phyloP scores from a whole-genome alignment of 2,113 vertebrate species.

The Chionodraco myersi region DNA sequence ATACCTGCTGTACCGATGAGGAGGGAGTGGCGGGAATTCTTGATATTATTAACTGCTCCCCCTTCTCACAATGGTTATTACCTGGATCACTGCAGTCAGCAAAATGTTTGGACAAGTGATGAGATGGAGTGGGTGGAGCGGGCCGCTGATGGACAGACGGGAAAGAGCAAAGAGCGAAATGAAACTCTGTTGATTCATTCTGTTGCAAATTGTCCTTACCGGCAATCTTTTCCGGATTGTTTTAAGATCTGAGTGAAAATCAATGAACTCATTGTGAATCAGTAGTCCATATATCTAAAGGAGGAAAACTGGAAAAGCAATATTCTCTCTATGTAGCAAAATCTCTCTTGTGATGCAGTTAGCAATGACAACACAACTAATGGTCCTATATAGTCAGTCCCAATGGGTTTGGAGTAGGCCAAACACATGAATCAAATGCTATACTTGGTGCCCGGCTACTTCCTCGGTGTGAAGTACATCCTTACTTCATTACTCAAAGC shows the following conservation, averaged over 20 bases:
- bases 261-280: slow-evolving; percentile 62
- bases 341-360: slow-evolving; percentile 74
- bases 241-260: slow-evolving; percentile 67
- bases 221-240: slow-evolving; percentile 47
- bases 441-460: slow-evolving; percentile 62
- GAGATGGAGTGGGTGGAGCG: slow-evolving; percentile 60
- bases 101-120: slow-evolving; percentile 73
- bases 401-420: slow-evolving; percentile 67
- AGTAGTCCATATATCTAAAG: slow-evolving; percentile 58
- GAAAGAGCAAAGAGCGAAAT: slow-evolving; percentile 21
- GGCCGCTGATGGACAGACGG: slow-evolving; percentile 53
- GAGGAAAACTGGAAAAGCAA: slow-evolving; percentile 65
- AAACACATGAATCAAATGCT: slow-evolving; percentile 75
- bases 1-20: slow-evolving; percentile 32
- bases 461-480: slow-evolving; percentile 62
- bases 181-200: slow-evolving; percentile 32
- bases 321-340: slow-evolving; percentile 60
- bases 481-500: slow-evolving; percentile 71
- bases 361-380: slow-evolving; percentile 77
- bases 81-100: slow-evolving; percentile 56
- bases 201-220: slow-evolving; percentile 42
- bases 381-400: slow-evolving; percentile 67
- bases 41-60: slow-evolving; percentile 66
- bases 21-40: slow-evolving; percentile 40
- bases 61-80: slow-evolving; percentile 51